A percentile compares a stretch with the other conserved stretches of the same genome.
phyloP scores from a whole-genome alignment of 30 jellyfish, hydroid and myxozoan genomes.

The Cassiopea xamachana region DNA sequence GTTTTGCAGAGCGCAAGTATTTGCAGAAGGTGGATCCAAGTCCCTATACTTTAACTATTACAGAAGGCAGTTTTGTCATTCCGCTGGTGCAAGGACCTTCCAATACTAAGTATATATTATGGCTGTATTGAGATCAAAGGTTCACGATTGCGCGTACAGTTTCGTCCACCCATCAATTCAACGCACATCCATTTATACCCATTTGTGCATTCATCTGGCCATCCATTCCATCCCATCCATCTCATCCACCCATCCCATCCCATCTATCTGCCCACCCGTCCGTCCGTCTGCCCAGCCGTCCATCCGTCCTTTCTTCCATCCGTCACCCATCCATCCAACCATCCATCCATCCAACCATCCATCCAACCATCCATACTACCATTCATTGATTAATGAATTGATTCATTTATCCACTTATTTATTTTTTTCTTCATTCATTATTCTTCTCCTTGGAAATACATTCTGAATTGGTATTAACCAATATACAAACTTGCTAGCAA shows the following conservation, averaged over 20 bases:
- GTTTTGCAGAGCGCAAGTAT: conserved; percentile 55
- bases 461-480: too few relatives aligned
- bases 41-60: neutral
- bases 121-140: neutral
- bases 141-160: too few relatives aligned
- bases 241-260: too few relatives aligned
- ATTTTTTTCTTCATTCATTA: neutral
- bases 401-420: neutral
- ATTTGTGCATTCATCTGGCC: neutral
- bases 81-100: conserved; percentile 73
- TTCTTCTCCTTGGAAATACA: neutral
- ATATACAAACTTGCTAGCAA: too few relatives aligned
- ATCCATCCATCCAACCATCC: neutral
- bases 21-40: conserved; percentile 44
- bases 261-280: too few relatives aligned
- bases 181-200: neutral
- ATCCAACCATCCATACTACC: neutral
- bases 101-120: conserved; percentile 42
- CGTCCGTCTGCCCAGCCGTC: neutral
- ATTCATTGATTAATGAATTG: neutral
- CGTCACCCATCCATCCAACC: neutral
- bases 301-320: neutral
- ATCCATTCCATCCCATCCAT: neutral
- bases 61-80: conserved; percentile 12
- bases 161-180: neutral